phyloP scores from a whole-genome alignment of 1,140 invertebrate genomes.

The Anastatus disparis region DNA sequence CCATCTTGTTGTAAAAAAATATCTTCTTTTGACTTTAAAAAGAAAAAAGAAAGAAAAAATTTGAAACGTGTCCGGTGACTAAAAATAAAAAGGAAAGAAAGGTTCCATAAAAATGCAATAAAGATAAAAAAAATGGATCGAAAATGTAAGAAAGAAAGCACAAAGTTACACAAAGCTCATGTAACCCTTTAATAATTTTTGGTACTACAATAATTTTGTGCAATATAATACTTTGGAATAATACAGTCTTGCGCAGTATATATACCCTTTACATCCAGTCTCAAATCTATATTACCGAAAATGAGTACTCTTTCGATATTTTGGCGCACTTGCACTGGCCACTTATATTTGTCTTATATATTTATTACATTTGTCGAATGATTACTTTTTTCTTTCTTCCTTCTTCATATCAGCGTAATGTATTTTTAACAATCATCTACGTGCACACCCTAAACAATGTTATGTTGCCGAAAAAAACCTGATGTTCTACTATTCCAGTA shows the following conservation, averaged over 20 bases:
- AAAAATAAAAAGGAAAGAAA: no score
- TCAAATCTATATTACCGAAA: no score
- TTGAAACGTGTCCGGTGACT: not conserved
- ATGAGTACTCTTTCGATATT: not conserved
- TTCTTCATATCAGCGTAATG: not conserved
- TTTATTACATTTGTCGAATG: not conserved
- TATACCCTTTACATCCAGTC: no score
- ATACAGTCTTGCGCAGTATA: no score
- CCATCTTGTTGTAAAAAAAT: no score
- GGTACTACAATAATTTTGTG: no score
- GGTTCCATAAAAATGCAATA: not conserved
- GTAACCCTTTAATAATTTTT: no score
- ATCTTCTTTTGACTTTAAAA: not conserved
- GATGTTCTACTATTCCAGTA: no score
- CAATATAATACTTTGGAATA: no score
- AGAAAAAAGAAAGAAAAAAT: not conserved
- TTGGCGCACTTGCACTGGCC: not conserved
- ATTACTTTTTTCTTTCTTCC: conserved; percentile 1
- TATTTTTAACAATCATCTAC: not conserved
- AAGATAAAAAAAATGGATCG: not conserved
- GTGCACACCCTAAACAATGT: no score
- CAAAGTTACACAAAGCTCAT: no score
- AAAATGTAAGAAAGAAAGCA: not conserved
- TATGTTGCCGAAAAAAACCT: not conserved
- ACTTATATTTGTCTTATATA: conserved; percentile 11